phyloP scores from a whole-genome alignment of 2,797 vertebrate species.

The Anolis apletophallus region DNA sequence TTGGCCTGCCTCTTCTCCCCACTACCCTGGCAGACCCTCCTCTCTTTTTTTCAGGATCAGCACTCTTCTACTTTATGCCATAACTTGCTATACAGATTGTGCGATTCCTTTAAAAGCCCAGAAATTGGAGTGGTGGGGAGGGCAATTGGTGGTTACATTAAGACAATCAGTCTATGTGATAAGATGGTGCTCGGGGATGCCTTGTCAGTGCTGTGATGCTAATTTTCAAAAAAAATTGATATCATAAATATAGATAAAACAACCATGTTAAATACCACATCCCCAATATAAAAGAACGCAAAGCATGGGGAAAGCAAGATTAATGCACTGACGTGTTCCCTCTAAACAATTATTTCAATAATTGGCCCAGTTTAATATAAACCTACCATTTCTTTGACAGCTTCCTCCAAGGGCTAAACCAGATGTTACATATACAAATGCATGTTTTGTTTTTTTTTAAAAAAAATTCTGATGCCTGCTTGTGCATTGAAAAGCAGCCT shows the following conservation, averaged over 20 bases:
- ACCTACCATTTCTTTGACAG: conserved; percentile 6
- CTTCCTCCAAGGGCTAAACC: conserved; percentile 17
- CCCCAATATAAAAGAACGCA: not conserved
- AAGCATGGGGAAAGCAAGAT: not conserved
- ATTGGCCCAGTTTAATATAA: conserved; percentile 9
- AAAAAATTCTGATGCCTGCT: conserved; percentile 17
- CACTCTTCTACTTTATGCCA: not conserved
- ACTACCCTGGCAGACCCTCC: too few species aligned
- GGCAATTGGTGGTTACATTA: not conserved
- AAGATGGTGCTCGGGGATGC: not conserved
- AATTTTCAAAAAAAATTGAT: not conserved
- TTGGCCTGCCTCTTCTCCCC: not conserved
- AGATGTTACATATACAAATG: conserved; percentile 4
- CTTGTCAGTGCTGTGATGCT: not conserved
- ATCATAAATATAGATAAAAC: conserved; percentile 1
- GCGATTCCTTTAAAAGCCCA: not conserved
- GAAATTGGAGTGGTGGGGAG: not conserved
- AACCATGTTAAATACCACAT: not conserved
- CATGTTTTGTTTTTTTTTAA: not conserved
- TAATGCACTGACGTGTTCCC: not conserved
- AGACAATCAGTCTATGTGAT: not conserved
- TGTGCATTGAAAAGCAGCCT: not conserved
- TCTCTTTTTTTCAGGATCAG: not conserved
- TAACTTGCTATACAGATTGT: not conserved
- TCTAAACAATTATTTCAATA: conserved; percentile 10